Base-by-base conservation (phyloP, 1,140 invertebrate species). In the Caerostris extrusa region DNA sequence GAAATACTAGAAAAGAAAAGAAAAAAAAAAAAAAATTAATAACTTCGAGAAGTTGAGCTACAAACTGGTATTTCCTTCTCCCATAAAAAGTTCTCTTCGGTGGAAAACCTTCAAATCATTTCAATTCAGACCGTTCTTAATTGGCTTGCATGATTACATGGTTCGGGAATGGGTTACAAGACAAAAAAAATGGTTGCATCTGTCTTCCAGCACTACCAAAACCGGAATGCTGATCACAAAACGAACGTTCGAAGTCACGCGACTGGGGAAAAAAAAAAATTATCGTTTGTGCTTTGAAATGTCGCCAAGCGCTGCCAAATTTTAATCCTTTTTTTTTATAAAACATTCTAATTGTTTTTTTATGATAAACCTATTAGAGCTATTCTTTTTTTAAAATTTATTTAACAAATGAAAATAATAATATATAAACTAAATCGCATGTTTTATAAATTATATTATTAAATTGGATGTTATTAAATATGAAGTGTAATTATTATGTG, bases 131-230 rank as follows among this genome's bases (percentile, higher is more conserved):
- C 69, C 10, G 12, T 77, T 77, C 69, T 77, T 77, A 77, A 77
- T 77, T 77, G 69, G 69, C 69, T 77, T 77, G 8, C 19, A 53
- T 77, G 69, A 77, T 77, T 77, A 77, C 19, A 77, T 77, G 69
- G 34, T 77, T 77, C 19, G 69, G 69, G 69, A 77, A 77, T 77
- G 69, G 69, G 69, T 77, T 77, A 77, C 69, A 77, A 77, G 69
- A 77, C 69, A 8, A 77, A 77, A 77, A 71, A 77, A 77, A 77
- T 77, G 69, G 69, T 50, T 3, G 69, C 69, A 77, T 77, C 69
- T 77, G 69, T 77, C 19, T 77, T 34, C 34, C 69, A 34, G 34
- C 69, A 34, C 69, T 34, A 50, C 19, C 34, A 77, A 77, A 77
- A 77, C 69, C 69, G 69, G 69, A 77, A 77, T 77, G 69, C 61